A percentile compares a stretch with the other conserved stretches of the same genome.
phyloP scores from a whole-genome alignment of 2,113 vertebrate genomes.

The Oceanodroma tethys region DNA sequence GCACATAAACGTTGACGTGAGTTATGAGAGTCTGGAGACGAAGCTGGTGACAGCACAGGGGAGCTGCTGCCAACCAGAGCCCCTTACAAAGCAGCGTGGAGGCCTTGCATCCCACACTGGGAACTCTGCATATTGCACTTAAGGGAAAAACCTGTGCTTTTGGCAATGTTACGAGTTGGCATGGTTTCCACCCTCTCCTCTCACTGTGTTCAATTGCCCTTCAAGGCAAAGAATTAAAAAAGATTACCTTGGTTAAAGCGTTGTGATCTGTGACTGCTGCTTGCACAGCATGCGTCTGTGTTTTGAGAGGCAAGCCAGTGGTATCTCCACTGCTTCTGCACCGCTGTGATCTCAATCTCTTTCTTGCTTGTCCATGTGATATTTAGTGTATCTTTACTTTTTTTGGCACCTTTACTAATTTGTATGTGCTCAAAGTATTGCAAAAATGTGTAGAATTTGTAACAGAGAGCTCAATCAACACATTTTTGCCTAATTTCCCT shows the following conservation, averaged over 20 bases:
- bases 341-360: not conserved
- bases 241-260: not conserved
- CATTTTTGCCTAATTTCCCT: not conserved
- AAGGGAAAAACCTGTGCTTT: conserved; percentile 14
- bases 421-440: not conserved
- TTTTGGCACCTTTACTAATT: not conserved
- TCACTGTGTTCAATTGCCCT: conserved; percentile 2
- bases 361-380: not conserved
- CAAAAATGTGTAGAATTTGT: not conserved
- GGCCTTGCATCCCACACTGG: not conserved
- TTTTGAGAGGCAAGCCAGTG: not conserved
- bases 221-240: conserved; percentile 23
- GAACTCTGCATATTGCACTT: not conserved
- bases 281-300: not conserved
- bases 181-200: not conserved
- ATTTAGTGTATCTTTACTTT: not conserved
- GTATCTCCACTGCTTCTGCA: not conserved
- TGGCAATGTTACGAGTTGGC: not conserved
- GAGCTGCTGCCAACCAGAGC: not conserved
- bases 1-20: not conserved
- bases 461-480: not conserved
- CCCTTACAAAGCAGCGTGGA: not conserved
- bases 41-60: not conserved
- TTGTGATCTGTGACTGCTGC: conserved; percentile 38
- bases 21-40: not conserved